phyloP scores from a whole-genome alignment of 2,888 invertebrate genomes.

The Ernsta delagoae region DNA sequence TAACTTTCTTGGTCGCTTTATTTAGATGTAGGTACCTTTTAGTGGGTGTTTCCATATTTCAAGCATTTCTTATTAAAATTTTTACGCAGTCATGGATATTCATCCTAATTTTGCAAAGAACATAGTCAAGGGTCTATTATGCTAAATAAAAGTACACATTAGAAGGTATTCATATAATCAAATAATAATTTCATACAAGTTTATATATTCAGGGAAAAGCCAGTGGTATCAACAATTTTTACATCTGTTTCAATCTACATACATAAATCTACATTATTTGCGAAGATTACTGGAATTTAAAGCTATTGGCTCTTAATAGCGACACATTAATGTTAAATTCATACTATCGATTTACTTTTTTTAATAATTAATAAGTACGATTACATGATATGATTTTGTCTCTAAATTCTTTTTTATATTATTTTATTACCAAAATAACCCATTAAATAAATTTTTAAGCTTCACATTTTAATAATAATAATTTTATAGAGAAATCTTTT shows the following conservation, averaged over 20 bases:
- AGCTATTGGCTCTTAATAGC: conserved; percentile 65
- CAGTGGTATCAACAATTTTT: conserved; percentile 41
- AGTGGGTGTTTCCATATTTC: too few species aligned
- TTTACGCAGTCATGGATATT: too few species aligned
- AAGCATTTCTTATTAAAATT: too few species aligned
- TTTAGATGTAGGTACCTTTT: too few species aligned
- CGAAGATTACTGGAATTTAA: conserved; percentile 44
- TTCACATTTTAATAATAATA: conserved; percentile 8
- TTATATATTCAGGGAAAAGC: conserved; percentile 64
- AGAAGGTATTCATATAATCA: conserved; percentile 56
- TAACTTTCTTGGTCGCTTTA: too few species aligned
- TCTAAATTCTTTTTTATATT: conserved; percentile 41
- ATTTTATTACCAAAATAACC: conserved; percentile 31
- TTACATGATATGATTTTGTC: conserved; percentile 54
- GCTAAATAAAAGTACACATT: conserved; percentile 37
- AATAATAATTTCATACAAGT: conserved; percentile 50
- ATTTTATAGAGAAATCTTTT: conserved; percentile 5
- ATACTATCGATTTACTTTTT: conserved; percentile 33
- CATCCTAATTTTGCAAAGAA: background rate
- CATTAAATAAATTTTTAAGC: conserved; percentile 27
- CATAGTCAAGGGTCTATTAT: background rate
- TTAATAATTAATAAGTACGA: conserved; percentile 41
- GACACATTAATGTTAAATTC: conserved; percentile 45
- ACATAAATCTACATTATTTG: conserved; percentile 18
- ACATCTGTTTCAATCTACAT: conserved; percentile 37